These are phyloP conservation scores for human (Homo sapiens) DNA, from an alignment of 2,113 vertebrate species.

Conservation along the genomic window GRCh38 chr14:94460501-94461000, in stretches of 20 bases:
- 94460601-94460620: background rate
- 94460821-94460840: rapidly evolving
- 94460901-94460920: background rate
- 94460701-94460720: rapidly evolving
- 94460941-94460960: background rate
- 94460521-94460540: too few relatives aligned
- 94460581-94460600: too few relatives aligned
- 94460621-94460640: background rate
- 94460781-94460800: rapidly evolving
- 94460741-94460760: background rate
- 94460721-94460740: background rate
- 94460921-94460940: background rate
- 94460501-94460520: too few relatives aligned
- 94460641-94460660: background rate
- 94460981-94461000: background rate
- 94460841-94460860: background rate
- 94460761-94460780: background rate
- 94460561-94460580: background rate
- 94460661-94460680: background rate
- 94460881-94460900: too few relatives aligned
- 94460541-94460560: background rate
- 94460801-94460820: background rate
- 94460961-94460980: background rate
- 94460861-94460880: background rate
- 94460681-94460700: rapidly evolving